A percentile compares a stretch with the other conserved stretches of the same genome.
These are phyloP conservation scores for Atethmia centrago DNA, from an alignment of 2,888 invertebrate genomes.

Conservation along the genomic window DNA sequence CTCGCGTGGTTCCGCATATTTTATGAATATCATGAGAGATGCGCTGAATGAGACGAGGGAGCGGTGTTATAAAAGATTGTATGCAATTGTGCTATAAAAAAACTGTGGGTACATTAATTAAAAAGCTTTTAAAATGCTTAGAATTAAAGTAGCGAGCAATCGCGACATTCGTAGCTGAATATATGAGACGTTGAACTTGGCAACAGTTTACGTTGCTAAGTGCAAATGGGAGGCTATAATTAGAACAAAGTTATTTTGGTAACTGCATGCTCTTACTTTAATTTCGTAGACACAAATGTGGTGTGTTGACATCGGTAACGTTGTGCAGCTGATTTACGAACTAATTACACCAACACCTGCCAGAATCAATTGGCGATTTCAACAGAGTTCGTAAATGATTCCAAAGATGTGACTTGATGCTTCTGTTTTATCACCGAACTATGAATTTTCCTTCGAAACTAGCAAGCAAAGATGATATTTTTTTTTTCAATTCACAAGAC, in stretches of 20 bases:
- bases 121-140: constrained; percentile 25
- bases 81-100: constrained; percentile 23
- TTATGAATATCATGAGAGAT: constrained; percentile 28
- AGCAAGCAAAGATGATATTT: too few relatives aligned
- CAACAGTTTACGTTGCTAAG: constrained; percentile 29
- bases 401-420: not conserved
- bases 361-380: not conserved
- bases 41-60: constrained; percentile 28
- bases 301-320: constrained; percentile 6
- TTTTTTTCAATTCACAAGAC: constrained; percentile 2
- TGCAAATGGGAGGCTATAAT: constrained; percentile 30
- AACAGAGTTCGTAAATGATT: not conserved
- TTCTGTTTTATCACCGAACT: not conserved
- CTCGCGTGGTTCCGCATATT: constrained; percentile 22
- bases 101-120: constrained; percentile 30
- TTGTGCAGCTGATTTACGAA: not conserved
- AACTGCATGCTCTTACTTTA: not conserved
- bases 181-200: constrained; percentile 43
- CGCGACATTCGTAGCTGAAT: constrained; percentile 2
- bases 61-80: constrained; percentile 17
- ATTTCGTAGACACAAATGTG: not conserved
- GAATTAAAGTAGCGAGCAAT: not conserved
- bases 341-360: not conserved
- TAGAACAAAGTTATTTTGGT: constrained; percentile 15
- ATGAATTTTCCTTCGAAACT: not conserved